A percentile compares a stretch with the other conserved stretches of the same genome.
phyloP scores from a whole-genome alignment of 2,888 invertebrate species.

The Petrolisthes manimaculis region DNA sequence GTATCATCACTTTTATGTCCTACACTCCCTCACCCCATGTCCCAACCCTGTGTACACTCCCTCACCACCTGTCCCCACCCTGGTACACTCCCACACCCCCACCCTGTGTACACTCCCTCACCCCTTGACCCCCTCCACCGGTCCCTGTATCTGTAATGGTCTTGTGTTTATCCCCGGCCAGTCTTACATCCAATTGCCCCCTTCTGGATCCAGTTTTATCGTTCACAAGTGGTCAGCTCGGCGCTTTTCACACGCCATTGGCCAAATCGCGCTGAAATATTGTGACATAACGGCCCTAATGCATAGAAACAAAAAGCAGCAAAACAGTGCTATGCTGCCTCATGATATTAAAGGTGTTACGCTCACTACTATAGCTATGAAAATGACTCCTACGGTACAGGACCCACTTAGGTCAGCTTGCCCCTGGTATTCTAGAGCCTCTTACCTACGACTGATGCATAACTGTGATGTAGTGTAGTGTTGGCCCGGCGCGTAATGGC shows the following conservation, averaged over 20 bases:
- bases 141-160: conserved; percentile 20
- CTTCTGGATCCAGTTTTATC: conserved; percentile 52
- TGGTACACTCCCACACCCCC: not conserved
- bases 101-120: not conserved
- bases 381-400: not conserved
- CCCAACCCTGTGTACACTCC: not conserved
- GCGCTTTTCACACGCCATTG: conserved; percentile 56
- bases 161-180: conserved; percentile 18
- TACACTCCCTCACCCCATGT: no score
- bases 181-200: conserved; percentile 41
- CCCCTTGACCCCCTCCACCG: conserved; percentile 3
- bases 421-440: not conserved
- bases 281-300: conserved; percentile 51
- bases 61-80: not conserved
- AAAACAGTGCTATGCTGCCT: not conserved
- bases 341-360: not conserved
- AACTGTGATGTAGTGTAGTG: conserved; percentile 25
- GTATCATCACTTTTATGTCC: not conserved
- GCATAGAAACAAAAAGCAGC: conserved; percentile 28
- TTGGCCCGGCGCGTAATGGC: not conserved
- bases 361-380: not conserved
- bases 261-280: conserved; percentile 57
- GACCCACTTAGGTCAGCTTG: not conserved
- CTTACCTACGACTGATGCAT: conserved; percentile 24
- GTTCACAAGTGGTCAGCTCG: conserved; percentile 56